Percentiles rank a stretch among this genome's conserved stretches.
These are phyloP conservation scores for Acrossocheilus fasciatus DNA, from an alignment of 2,797 vertebrate genomes.

Conservation along the genomic window DNA sequence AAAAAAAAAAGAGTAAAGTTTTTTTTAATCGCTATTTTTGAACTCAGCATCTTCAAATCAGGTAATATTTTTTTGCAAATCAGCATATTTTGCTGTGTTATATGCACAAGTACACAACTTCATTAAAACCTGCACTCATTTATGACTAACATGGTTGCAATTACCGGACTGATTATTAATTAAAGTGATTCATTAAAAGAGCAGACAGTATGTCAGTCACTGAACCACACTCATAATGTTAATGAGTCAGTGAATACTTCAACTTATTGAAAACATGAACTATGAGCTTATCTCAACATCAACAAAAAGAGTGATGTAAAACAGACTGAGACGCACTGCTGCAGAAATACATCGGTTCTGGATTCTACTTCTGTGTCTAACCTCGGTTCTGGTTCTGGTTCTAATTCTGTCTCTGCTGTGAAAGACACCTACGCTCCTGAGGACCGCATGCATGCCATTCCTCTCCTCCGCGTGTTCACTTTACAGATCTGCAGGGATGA, in stretches of 20 bases:
- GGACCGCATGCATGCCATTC: slow-evolving; percentile 35
- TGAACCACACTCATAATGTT: neutral
- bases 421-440: slow-evolving; percentile 44
- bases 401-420: neutral
- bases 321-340: neutral
- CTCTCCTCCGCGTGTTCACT: slow-evolving; percentile 45
- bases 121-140: neutral
- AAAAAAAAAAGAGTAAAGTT: neutral
- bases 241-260: neutral
- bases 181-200: neutral
- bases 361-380: neutral
- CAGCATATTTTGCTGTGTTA: neutral
- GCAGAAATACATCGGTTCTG: neutral
- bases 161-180: neutral
- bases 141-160: neutral
- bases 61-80: neutral
- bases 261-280: neutral
- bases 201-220: neutral
- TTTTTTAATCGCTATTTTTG: neutral
- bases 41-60: neutral
- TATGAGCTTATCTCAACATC: neutral
- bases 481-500: slow-evolving; percentile 1
- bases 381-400: neutral
- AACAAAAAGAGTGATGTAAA: neutral
- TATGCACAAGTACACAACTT: neutral